Conservation (phyloP, 2,888 invertebrate genomes). For the Zygogramma bicolorata region DNA sequence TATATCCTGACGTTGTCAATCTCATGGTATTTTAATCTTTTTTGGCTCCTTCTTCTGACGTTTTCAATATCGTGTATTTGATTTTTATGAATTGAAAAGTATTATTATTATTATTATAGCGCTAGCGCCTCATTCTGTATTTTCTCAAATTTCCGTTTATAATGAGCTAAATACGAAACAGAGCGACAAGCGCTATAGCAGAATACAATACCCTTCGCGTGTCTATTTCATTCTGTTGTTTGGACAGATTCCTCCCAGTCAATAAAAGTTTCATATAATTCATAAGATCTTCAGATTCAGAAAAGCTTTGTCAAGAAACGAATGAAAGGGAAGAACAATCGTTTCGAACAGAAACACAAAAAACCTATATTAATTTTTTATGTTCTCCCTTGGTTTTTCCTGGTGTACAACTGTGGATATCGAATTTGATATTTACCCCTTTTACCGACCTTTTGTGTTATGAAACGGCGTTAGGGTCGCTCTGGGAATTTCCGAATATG, state of each 20-base stretch:
- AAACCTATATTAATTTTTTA: constrained; percentile 24
- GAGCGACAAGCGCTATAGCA: neutral
- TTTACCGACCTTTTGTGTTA: constrained; percentile 17
- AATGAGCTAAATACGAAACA: too few relatives aligned
- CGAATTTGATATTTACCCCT: constrained; percentile 24
- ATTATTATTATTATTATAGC: too few relatives aligned
- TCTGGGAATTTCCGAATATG: constrained; percentile 21
- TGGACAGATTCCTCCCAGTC: neutral
- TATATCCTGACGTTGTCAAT: too few relatives aligned
- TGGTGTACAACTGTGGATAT: constrained; percentile 14
- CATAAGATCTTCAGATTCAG: neutral
- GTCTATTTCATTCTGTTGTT: neutral
- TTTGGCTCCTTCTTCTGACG: too few relatives aligned
- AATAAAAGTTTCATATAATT: neutral
- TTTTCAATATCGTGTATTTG: too few relatives aligned
- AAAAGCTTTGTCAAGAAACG: constrained; percentile 5
- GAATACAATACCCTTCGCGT: neutral
- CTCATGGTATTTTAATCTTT: too few relatives aligned
- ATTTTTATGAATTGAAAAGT: too few relatives aligned
- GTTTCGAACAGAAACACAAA: constrained; percentile 18
- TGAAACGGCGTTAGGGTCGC: constrained; percentile 7
- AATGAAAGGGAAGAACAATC: constrained; percentile 7
- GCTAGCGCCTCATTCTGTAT: too few relatives aligned
- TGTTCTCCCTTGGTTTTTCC: constrained; percentile 12
- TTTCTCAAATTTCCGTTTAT: too few relatives aligned